Percentiles rank a stretch among this genome's conserved stretches.
These are phyloP conservation scores for Lypha dubia DNA, from an alignment of 2,888 invertebrate species.

Conservation along the genomic window DNA sequence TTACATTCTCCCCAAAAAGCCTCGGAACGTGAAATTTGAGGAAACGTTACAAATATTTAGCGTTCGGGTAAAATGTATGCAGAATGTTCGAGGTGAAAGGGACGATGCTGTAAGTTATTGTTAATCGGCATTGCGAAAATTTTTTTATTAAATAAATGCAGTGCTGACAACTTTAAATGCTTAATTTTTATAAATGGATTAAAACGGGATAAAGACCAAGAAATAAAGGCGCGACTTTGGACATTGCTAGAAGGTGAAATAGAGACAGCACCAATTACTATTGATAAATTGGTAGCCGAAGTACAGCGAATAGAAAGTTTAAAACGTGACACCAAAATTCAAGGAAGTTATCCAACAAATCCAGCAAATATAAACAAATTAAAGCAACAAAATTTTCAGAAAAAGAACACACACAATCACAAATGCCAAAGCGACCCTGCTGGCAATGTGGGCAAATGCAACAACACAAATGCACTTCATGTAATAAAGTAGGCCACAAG, in stretches of 20 bases:
- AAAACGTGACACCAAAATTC: conserved; percentile 12
- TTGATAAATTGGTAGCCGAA: conserved; percentile 37
- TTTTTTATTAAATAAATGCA: conserved; percentile 49
- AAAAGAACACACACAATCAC: neutral
- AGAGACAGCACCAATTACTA: conserved; percentile 32
- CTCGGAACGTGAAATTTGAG: too few relatives aligned
- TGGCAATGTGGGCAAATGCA: conserved; percentile 60
- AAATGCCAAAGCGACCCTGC: conserved; percentile 54
- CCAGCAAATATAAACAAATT: too few relatives aligned
- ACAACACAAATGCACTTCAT: conserved; percentile 18
- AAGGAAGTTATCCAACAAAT: neutral
- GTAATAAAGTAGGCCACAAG: conserved; percentile 37
- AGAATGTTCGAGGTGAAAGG: conserved; percentile 34
- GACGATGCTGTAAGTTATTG: conserved; percentile 40
- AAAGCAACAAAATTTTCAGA: conserved; percentile 9
- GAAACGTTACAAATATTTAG: neutral
- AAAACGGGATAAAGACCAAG: conserved; percentile 1
- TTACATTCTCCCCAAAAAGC: too few relatives aligned
- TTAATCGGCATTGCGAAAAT: conserved; percentile 61
- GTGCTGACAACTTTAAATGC: conserved; percentile 25
- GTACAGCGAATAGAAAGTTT: conserved; percentile 17
- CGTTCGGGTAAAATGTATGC: conserved; percentile 42
- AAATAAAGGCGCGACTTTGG: conserved; percentile 32
- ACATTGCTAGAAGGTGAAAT: conserved; percentile 41
- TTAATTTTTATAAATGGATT: conserved; percentile 34